A percentile compares a stretch with the other conserved stretches of the same genome.
phyloP scores from a whole-genome alignment of 1,140 invertebrate genomes.

The Pararge aegeria region DNA sequence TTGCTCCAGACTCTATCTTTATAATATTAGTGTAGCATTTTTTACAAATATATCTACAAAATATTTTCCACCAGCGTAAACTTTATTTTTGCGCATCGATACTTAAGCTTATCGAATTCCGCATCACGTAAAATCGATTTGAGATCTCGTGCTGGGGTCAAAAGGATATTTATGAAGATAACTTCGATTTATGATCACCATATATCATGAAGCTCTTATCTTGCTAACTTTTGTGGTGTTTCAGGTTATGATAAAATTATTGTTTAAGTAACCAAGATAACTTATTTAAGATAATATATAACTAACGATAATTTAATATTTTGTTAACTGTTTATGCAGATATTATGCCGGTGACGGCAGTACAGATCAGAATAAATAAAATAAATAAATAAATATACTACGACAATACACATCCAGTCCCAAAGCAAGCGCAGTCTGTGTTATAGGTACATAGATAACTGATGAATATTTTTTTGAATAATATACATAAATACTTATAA shows the following conservation, averaged over 20 bases:
- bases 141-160: constrained; percentile 62
- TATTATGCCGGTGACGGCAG: no score
- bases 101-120: constrained; percentile 47
- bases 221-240: constrained; percentile 22
- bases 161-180: constrained; percentile 67
- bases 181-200: constrained; percentile 52
- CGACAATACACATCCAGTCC: no score
- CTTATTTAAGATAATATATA: no score
- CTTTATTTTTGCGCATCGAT: neutral
- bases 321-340: no score
- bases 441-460: no score
- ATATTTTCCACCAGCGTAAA: neutral
- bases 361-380: no score
- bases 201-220: constrained; percentile 35
- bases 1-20: no score
- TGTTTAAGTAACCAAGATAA: neutral
- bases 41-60: neutral
- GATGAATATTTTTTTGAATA: no score
- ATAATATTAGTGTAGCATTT: neutral
- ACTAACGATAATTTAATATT: no score
- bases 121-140: constrained; percentile 71
- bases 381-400: no score
- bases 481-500: no score
- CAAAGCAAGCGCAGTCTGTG: no score
- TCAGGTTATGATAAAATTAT: neutral